Percentiles rank a stretch among this genome's conserved stretches.
Conservation (phyloP, 2,888 invertebrate species). For the Diploptera punctata region DNA sequence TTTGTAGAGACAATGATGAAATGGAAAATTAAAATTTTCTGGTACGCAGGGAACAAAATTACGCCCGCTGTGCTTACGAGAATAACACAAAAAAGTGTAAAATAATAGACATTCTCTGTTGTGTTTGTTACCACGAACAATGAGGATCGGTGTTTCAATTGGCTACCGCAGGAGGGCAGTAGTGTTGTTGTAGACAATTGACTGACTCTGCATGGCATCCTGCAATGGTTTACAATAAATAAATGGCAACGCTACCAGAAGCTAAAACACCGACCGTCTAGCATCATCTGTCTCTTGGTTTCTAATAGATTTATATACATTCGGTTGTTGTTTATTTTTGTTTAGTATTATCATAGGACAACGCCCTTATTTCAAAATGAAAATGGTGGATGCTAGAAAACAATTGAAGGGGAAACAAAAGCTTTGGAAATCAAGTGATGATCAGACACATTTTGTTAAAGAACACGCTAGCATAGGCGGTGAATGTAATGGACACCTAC, state of each 20-base stretch:
- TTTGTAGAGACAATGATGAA: too few relatives aligned
- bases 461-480: neutral
- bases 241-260: neutral
- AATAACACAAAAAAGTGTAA: too few relatives aligned
- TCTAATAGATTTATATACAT: too few relatives aligned
- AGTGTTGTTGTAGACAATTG: conserved; percentile 6
- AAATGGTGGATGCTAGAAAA: neutral
- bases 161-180: neutral
- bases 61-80: neutral
- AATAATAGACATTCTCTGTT: neutral
- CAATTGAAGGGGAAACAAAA: neutral
- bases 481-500: neutral
- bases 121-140: neutral
- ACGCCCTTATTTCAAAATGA: neutral
- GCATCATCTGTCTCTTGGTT: neutral
- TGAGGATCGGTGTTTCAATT: neutral
- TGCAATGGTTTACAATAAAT: neutral
- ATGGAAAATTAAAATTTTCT: too few relatives aligned
- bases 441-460: neutral
- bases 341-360: neutral
- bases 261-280: neutral
- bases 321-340: neutral
- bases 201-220: conserved; percentile 11
- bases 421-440: neutral
- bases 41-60: too few relatives aligned